These are phyloP conservation scores for Sebastes aleutianus DNA, from an alignment of 2,797 vertebrate species.

Conservation along the genomic window DNA sequence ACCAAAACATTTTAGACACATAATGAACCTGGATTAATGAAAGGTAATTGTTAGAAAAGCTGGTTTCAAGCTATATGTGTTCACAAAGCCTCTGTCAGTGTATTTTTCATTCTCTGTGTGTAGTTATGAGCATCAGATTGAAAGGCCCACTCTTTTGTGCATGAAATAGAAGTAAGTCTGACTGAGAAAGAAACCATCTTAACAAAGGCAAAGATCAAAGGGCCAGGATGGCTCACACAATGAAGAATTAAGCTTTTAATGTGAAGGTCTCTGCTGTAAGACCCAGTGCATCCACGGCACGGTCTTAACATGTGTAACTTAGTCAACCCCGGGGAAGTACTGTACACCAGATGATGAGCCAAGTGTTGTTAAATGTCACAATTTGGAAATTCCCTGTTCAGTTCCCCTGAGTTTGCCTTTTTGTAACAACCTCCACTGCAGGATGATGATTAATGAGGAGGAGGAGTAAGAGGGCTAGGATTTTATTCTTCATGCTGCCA, in stretches of 20 bases:
- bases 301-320: slow-evolving; percentile 31
- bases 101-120: neutral
- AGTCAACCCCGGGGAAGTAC: slow-evolving; percentile 42
- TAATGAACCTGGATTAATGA: neutral
- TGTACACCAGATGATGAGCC: slow-evolving; percentile 28
- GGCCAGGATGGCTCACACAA: neutral
- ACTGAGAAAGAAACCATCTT: neutral
- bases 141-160: neutral
- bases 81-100: neutral
- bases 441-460: slow-evolving; percentile 41
- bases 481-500: neutral
- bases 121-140: neutral
- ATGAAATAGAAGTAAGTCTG: neutral
- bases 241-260: neutral
- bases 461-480: neutral
- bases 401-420: slow-evolving; percentile 26
- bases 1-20: neutral
- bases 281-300: slow-evolving; percentile 8
- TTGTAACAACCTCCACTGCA: slow-evolving; percentile 15
- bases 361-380: slow-evolving; percentile 55
- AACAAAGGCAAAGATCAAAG: neutral
- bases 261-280: neutral
- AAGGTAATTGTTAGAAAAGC: neutral
- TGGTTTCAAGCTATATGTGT: neutral
- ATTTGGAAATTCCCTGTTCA: slow-evolving; percentile 61